A percentile compares a stretch with the other conserved stretches of the same genome.
Evolutionary conservation across 2,888 invertebrate genomes (phyloP).

Genomic region (Lordiphosa andalusiaca): DNA sequence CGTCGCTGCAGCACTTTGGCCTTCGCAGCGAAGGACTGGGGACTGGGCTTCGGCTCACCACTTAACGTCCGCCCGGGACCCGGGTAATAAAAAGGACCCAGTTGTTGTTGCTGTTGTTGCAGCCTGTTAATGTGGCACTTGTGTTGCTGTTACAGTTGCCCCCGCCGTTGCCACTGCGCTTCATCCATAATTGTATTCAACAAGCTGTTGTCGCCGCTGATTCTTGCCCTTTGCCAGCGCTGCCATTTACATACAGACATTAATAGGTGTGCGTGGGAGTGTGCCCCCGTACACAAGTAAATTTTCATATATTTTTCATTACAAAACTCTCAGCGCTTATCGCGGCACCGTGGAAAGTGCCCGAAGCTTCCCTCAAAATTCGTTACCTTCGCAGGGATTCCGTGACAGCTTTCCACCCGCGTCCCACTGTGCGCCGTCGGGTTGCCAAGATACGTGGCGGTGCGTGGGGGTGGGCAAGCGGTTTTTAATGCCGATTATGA

Average conservation of each 20-base stretch:
- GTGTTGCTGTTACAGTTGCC: conserved; percentile 45
- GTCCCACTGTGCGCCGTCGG: too few species aligned
- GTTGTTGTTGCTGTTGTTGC: conserved; percentile 39
- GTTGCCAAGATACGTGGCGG: conserved; percentile 1
- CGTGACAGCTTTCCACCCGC: too few species aligned
- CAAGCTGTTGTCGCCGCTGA: conserved; percentile 68
- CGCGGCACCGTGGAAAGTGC: too few species aligned
- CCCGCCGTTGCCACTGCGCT: conserved; percentile 32
- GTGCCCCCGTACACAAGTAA: conserved; percentile 29
- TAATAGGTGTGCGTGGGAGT: neutral
- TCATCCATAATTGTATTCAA: conserved; percentile 68
- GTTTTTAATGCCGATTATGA: conserved; percentile 63
- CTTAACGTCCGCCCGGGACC: conserved; percentile 36
- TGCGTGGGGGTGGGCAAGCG: conserved; percentile 7
- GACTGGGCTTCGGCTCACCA: conserved; percentile 16
- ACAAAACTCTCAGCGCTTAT: conserved; percentile 32
- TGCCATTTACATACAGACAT: conserved; percentile 12
- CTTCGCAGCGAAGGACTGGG: conserved; percentile 13
- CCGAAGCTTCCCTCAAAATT: too few species aligned
- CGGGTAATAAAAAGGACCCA: conserved; percentile 64
- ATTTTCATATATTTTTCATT: conserved; percentile 56
- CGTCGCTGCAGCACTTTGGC: conserved; percentile 56
- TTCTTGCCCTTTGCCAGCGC: conserved; percentile 14
- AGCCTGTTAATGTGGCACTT: conserved; percentile 66
- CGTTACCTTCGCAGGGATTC: too few species aligned